These are phyloP conservation scores for Scyliorhinus canicula DNA, from an alignment of 2,797 vertebrate genomes.

Conservation along the genomic window DNA sequence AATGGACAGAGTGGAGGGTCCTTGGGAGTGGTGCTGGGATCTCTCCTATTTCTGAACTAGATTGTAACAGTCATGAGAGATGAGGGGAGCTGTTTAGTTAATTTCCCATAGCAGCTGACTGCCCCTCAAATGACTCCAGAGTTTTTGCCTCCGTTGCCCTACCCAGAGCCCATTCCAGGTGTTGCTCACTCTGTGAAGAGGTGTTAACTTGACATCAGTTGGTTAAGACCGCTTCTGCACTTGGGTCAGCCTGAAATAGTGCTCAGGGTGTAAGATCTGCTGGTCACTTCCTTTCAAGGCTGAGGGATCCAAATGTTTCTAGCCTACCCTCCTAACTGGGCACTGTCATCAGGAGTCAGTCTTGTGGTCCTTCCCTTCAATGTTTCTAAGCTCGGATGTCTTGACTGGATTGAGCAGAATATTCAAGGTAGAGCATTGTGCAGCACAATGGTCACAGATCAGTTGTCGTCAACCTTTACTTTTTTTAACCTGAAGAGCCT, in stretches of 20 bases:
- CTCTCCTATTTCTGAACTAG: not conserved
- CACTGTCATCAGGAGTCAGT: not conserved
- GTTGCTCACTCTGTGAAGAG: not conserved
- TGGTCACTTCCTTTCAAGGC: not conserved
- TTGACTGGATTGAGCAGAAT: not conserved
- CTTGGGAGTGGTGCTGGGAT: not conserved
- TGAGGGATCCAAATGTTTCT: not conserved
- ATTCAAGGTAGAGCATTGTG: not conserved
- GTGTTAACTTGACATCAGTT: not conserved
- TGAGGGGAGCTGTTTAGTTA: not conserved
- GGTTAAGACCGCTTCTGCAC: not conserved
- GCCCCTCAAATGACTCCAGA: conserved; percentile 18
- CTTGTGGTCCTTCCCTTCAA: not conserved
- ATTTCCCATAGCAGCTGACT: not conserved
- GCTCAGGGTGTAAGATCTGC: not conserved
- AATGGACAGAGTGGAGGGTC: not conserved
- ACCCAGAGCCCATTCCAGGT: not conserved
- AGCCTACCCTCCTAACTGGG: not conserved
- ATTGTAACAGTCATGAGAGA: not conserved
- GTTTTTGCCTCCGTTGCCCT: not conserved
- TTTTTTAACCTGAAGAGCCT: not conserved
- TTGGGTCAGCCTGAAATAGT: not conserved
- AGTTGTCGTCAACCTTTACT: not conserved
- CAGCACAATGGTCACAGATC: not conserved
- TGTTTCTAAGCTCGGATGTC: not conserved